phyloP scores from a whole-genome alignment of 2,797 vertebrate species.

The Podargus strigoides region DNA sequence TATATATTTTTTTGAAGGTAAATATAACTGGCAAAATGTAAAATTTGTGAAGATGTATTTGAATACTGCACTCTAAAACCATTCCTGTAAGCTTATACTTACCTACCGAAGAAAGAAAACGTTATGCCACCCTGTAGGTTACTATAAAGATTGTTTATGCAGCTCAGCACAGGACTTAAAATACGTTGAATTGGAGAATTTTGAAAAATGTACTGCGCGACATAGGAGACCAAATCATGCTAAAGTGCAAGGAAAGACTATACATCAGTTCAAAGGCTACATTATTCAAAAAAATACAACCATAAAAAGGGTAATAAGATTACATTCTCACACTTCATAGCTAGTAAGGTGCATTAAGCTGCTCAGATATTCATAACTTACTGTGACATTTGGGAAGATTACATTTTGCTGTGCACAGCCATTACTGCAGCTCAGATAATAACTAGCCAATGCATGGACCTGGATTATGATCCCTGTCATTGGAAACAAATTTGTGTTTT shows the following conservation, averaged over 20 bases:
- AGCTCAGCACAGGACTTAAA: conserved; percentile 72
- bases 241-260: conserved; percentile 79
- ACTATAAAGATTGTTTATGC: conserved; percentile 82
- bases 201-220: conserved; percentile 76
- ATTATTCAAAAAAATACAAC: conserved; percentile 84
- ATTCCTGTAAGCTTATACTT: conserved; percentile 60
- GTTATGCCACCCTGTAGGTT: conserved; percentile 74
- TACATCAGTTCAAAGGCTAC: conserved; percentile 79
- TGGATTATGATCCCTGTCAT: conserved; percentile 78
- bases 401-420: conserved; percentile 78
- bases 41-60: conserved; percentile 63
- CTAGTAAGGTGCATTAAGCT: conserved; percentile 82
- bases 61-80: conserved; percentile 57
- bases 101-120: conserved; percentile 53
- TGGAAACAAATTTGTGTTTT: conserved; percentile 80
- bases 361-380: conserved; percentile 85
- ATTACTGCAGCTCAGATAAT: conserved; percentile 78
- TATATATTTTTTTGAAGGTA: conserved; percentile 10
- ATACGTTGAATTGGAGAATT: conserved; percentile 73
- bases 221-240: conserved; percentile 78
- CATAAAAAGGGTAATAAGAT: conserved; percentile 85
- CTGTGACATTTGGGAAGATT: conserved; percentile 82
- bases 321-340: conserved; percentile 82
- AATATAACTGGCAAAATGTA: conserved; percentile 32
- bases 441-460: conserved; percentile 70